Percentiles rank a stretch among this genome's conserved stretches.
Conservation (phyloP, 2,113 vertebrate genomes). For the Pelusios castaneus region DNA sequence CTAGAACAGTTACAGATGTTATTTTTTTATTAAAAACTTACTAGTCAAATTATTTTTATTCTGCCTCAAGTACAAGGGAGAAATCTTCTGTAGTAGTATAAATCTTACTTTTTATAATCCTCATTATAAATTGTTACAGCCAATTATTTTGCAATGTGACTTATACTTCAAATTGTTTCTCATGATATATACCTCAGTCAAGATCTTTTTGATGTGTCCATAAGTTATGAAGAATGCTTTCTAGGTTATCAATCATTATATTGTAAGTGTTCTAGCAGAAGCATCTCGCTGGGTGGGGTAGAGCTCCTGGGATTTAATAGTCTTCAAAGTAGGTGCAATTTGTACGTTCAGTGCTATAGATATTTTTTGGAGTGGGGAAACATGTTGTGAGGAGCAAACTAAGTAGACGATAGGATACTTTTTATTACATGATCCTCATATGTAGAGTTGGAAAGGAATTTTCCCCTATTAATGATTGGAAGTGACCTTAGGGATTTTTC, state of each 20-base stretch:
- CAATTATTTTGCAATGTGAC: not conserved
- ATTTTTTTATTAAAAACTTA: slow-evolving; percentile 27
- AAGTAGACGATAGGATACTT: not conserved
- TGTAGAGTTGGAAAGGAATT: too few relatives aligned
- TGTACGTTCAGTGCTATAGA: not conserved
- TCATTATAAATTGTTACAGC: not conserved
- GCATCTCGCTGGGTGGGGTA: not conserved
- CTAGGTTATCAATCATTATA: not conserved
- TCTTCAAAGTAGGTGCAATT: not conserved
- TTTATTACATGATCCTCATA: not conserved
- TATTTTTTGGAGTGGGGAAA: not conserved
- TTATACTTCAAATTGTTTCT: not conserved
- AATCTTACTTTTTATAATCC: not conserved
- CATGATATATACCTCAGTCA: not conserved
- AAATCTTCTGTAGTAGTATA: not conserved
- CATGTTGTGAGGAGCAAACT: not conserved
- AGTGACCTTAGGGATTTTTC: too few relatives aligned
- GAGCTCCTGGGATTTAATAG: not conserved
- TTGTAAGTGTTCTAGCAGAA: not conserved
- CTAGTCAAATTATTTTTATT: slow-evolving; percentile 16
- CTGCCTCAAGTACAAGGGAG: not conserved
- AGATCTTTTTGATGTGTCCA: not conserved
- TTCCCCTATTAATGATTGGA: too few relatives aligned
- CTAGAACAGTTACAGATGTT: slow-evolving; percentile 43
- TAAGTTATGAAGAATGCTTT: not conserved